Evolutionary conservation across 2,113 vertebrate genomes (phyloP).

Genomic region (Podocnemis expansa): DNA sequence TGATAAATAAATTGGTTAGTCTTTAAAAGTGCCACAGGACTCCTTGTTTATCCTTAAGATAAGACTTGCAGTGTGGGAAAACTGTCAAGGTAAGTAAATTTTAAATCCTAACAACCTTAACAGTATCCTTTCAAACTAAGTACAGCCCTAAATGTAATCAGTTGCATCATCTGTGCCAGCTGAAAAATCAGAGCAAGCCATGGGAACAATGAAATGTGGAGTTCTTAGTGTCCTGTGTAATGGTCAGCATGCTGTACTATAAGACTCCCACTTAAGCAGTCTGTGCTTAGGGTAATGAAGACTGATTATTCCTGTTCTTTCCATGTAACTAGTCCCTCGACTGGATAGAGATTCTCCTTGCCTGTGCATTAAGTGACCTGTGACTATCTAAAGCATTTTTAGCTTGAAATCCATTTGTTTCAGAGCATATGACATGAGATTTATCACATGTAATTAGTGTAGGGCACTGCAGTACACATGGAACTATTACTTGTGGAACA

Average conservation of each 20-base stretch:
- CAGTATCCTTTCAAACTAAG: background rate
- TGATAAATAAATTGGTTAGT: no score
- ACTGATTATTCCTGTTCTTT: background rate
- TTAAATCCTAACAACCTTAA: background rate
- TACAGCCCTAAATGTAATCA: background rate
- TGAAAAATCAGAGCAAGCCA: background rate
- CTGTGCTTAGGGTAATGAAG: background rate
- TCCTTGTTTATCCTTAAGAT: background rate
- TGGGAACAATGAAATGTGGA: background rate
- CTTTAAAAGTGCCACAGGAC: no score
- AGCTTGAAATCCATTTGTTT: background rate
- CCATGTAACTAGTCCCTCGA: background rate
- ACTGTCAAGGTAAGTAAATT: background rate
- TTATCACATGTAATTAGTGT: rapidly evolving
- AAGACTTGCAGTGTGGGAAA: background rate
- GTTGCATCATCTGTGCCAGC: background rate
- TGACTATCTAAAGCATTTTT: background rate
- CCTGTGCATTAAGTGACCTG: background rate
- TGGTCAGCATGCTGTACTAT: background rate
- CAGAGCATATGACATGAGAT: background rate
- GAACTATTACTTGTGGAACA: background rate
- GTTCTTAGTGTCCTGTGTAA: background rate
- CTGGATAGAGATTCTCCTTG: background rate
- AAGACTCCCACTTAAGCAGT: background rate
- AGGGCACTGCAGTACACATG: rapidly evolving